Percentiles rank a stretch among this genome's conserved stretches.
phyloP scores from a whole-genome alignment of 2,888 invertebrate species.

The Trissolcus japonicus region DNA sequence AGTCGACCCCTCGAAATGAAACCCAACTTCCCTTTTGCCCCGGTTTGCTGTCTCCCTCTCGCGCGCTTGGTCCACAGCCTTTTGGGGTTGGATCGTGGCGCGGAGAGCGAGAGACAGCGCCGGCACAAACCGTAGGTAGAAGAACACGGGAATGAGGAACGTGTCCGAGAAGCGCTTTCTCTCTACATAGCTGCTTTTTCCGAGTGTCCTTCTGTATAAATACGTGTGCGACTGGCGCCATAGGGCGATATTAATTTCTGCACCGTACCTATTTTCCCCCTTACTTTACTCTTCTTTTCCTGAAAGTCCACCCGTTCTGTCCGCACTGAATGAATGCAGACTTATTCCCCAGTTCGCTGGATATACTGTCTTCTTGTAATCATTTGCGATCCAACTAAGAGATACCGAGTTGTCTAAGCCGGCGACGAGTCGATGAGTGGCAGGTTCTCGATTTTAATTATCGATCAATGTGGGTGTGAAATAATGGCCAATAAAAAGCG shows the following conservation, averaged over 20 bases:
- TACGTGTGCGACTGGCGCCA: conserved; percentile 60
- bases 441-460: conserved; percentile 27
- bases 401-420: conserved; percentile 2
- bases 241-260: conserved; percentile 72
- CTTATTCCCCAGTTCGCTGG: conserved; percentile 37
- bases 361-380: conserved; percentile 35
- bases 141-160: conserved; percentile 71
- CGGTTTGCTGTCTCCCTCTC: conserved; percentile 54
- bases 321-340: conserved; percentile 48
- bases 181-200: conserved; percentile 52
- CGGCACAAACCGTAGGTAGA: conserved; percentile 66
- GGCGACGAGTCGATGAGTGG: conserved; percentile 5
- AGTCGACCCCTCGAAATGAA: conserved; percentile 73
- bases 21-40: conserved; percentile 72
- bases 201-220: conserved; percentile 49
- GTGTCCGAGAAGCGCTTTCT: conserved; percentile 67
- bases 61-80: conserved; percentile 65
- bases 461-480: neutral
- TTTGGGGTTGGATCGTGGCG: conserved; percentile 68
- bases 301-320: conserved; percentile 46
- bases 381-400: conserved; percentile 17
- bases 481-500: neutral
- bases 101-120: conserved; percentile 44
- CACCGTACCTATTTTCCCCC: conserved; percentile 51
- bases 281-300: conserved; percentile 50